Evolutionary conservation across 2,113 vertebrate species (phyloP), one percentile per base, ranked within the genome.

Genomic region (Gobiocypris rarus): DNA sequence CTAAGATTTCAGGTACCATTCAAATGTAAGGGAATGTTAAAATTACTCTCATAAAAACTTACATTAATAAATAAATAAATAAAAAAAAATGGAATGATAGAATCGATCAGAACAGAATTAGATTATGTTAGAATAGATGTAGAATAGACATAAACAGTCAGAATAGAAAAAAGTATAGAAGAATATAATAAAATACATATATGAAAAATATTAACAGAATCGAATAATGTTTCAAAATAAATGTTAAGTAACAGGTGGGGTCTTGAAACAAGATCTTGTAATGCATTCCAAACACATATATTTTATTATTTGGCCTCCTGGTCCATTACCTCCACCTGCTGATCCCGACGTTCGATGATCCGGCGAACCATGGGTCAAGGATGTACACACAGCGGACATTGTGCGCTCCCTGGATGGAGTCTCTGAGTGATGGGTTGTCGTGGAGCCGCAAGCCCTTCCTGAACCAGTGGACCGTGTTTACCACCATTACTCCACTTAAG

Each of bases 301-400:
- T 22, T 34, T 5, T 63, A 19, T 10, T 48, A 59, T 79, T 41
- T 77, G 54, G 9, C 58, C 41, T 26, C 3, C 61, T 52, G 2
- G 50, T 24, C 4, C 1, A 95, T 96, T 93, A 98, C 97, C 97
- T 95, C 97, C 97, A 99, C 95, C 97, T 95, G 97, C 97, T 98
- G 96, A 99, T 99, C 65, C 97, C 97, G 70, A 99, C 97, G 91
- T 98, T 98, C 89, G 97, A 99, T 3, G 97, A 98, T n/a, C 97
- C 97, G 0, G 97, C 97, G 89, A 99, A 99, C 97, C 97, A 99
- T 67, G 97, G 97, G 88, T 99, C 97, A 67, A 98, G 94, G 92
- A 98, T 99, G 93, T 99, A 99, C 82, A 99, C 96, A 91, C 97
- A 99, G 90, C 97, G 96, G 86, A 98, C 93, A 0, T 94, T 96